Conservation (phyloP, 2,113 vertebrate genomes). For the Bufo gargarizans region DNA sequence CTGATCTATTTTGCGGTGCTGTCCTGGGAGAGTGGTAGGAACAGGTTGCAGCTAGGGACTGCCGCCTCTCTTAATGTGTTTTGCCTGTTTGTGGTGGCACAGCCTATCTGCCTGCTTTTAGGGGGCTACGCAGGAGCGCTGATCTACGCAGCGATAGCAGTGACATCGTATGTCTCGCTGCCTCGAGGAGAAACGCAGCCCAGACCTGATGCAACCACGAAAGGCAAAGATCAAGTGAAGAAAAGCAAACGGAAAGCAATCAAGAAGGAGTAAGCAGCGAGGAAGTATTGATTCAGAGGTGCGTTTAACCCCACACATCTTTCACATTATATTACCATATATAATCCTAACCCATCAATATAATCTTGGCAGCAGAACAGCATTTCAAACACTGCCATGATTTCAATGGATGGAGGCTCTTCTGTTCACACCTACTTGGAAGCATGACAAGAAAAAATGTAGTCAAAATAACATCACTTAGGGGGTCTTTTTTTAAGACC, state of each 20-base stretch:
- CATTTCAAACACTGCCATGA: not conserved
- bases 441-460: not conserved
- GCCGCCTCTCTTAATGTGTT: conserved; percentile 78
- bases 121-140: conserved; percentile 75
- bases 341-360: not conserved
- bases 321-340: not conserved
- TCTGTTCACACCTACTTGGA: not conserved
- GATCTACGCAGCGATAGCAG: conserved; percentile 71
- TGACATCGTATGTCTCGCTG: conserved; percentile 75
- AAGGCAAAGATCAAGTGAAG: not conserved
- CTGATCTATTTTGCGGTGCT: conserved; percentile 79
- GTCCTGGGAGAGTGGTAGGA: conserved; percentile 66
- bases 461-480: too few relatives aligned
- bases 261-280: conserved; percentile 9
- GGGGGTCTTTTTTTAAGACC: too few relatives aligned
- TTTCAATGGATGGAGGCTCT: not conserved
- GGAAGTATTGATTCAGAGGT: not conserved
- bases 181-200: conserved; percentile 65
- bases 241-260: conserved; percentile 6
- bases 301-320: not conserved
- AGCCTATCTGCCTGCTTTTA: conserved; percentile 76
- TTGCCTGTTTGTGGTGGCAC: conserved; percentile 77
- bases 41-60: conserved; percentile 71
- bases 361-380: too few relatives aligned
- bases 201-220: not conserved